Evolutionary conservation across 2,113 vertebrate species (phyloP), one percentile per base, ranked within the genome.

Genomic region (Spea multiplicata): DNA sequence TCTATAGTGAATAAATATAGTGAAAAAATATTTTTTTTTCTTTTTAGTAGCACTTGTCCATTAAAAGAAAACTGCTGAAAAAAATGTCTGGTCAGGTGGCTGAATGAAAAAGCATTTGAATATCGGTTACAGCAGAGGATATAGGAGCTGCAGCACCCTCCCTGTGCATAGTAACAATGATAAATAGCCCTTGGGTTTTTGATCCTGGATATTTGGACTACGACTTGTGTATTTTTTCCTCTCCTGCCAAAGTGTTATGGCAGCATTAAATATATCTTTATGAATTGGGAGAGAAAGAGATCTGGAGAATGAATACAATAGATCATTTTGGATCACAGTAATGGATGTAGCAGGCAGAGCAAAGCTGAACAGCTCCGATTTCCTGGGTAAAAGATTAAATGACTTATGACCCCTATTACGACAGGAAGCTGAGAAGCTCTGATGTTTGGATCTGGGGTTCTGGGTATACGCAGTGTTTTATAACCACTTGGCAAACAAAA

Each of bases 281-380:
- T 73, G 49, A 49, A 73, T 67, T 73, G 76, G 44, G 76, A 78
- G 55, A 78, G 69, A 57, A n/a, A 57, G 47, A 59, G 77, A 67
- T 80, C 70, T 80, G 77, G 69, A 72, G 76, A 78, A 78, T 66
- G 48, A 78, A 78, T 78, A 71, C 69, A 78, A 78, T 78, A 78
- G 76, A 78, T 78, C 68, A 78, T 78, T 78, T 64, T 71, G 69
- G 76, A 78, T 78, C 69, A 9, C 59, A 64, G 68, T 78, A 78
- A 78, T 78, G 76, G 69, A 78, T 78, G 69, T 78, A 78, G 49
- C 76, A 78, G 76, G 62, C 76, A 66, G 13, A 50, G 49, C 44
- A 45, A 45, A 55, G 13, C 46, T n/a, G 13, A 48, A 78, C 52
- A 46, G 53, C 59, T 49, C 72, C 69, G 45, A 44, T 65, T 78